Percentiles rank a stretch among this genome's conserved stretches.
Conservation (phyloP, 2,797 vertebrate species). For the Hapalemur alaotrensis region DNA sequence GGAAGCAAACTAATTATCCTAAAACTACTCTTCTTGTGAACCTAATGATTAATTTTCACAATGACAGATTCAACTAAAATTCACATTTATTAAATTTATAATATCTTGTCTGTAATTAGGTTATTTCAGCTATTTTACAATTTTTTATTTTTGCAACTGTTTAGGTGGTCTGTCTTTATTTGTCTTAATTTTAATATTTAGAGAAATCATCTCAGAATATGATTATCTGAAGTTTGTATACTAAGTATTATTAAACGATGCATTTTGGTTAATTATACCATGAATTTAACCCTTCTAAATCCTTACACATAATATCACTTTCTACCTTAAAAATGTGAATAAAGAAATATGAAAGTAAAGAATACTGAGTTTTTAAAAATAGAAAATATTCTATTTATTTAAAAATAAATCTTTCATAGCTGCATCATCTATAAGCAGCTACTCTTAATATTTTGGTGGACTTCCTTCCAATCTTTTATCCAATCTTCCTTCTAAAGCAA, state of each 20-base stretch:
- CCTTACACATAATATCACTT: not conserved
- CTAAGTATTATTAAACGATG: not conserved
- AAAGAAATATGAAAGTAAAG: not conserved
- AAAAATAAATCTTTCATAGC: not conserved
- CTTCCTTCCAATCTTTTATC: not conserved
- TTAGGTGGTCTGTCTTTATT: not conserved
- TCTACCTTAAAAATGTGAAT: not conserved
- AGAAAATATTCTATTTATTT: not conserved
- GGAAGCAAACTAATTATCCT: not conserved
- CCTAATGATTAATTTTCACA: not conserved
- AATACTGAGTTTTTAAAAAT: not conserved
- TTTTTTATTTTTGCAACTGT: constrained; percentile 8
- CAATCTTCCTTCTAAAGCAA: not conserved
- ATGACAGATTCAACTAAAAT: not conserved
- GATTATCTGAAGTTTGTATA: not conserved
- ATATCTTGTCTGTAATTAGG: not conserved
- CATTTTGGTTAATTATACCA: not conserved
- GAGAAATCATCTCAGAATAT: not conserved
- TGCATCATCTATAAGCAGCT: not conserved
- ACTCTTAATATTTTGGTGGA: not conserved
- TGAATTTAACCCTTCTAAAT: not conserved
- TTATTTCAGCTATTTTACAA: not conserved
- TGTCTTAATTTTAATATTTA: constrained; percentile 19
- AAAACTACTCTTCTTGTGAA: not conserved
- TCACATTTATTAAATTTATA: not conserved